Percentiles rank a stretch among this genome's conserved stretches.
Conservation (phyloP, 2,888 invertebrate species). For the Caenorhabditis macrosperma region DNA sequence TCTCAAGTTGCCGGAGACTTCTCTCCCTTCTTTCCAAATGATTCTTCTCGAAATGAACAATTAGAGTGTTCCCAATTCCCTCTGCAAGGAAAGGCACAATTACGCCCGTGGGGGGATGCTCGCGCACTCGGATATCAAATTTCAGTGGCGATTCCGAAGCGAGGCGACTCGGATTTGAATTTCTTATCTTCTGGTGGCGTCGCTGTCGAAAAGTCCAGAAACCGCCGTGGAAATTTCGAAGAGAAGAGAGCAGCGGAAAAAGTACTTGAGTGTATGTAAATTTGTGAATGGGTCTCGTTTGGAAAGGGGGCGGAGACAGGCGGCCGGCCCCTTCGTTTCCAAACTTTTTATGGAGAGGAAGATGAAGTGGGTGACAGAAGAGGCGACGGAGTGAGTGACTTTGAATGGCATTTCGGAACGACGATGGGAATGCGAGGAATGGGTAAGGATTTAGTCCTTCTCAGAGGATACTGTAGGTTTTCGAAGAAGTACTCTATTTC, state of each 20-base stretch:
- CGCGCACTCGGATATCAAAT: not conserved
- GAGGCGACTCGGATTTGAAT: not conserved
- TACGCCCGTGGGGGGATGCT: slow-evolving; percentile 33
- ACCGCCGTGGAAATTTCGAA: not conserved
- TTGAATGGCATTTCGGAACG: slow-evolving; percentile 2
- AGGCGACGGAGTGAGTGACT: not conserved
- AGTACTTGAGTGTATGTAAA: slow-evolving; percentile 13
- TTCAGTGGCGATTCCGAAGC: not conserved
- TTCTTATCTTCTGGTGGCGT: not conserved
- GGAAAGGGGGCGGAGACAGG: not conserved
- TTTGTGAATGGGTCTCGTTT: slow-evolving; percentile 4
- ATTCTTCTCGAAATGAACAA: slow-evolving; percentile 7
- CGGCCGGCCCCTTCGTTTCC: not conserved
- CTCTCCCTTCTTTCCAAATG: no score
- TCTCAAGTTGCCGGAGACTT: no score
- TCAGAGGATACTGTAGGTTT: not conserved
- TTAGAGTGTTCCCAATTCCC: slow-evolving; percentile 2
- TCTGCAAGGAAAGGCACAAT: not conserved
- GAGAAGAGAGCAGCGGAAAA: not conserved
- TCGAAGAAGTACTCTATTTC: not conserved
- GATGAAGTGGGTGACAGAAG: slow-evolving; percentile 14
- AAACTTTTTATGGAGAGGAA: slow-evolving; percentile 1
- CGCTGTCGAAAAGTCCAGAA: not conserved
- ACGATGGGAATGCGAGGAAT: not conserved
- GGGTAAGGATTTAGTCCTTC: no score